Conservation (phyloP, 2,888 invertebrate species). For the Coenonympha arcania region DNA sequence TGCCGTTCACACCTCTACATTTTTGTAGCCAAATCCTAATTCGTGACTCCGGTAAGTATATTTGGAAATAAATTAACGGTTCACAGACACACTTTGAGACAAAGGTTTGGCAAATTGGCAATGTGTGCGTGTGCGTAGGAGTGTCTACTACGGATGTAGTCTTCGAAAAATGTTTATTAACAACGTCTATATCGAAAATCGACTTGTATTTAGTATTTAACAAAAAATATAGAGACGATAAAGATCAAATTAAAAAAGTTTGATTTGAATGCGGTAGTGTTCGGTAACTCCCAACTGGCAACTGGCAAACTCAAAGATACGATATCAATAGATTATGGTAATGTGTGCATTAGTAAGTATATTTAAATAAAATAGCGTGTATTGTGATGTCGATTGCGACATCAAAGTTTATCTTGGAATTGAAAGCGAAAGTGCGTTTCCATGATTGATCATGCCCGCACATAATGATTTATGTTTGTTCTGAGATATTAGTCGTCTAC, state of each 20-base stretch:
- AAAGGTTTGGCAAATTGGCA: background rate
- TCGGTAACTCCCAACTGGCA: no score
- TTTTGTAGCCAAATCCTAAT: slow-evolving; percentile 21
- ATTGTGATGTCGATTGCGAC: slow-evolving; percentile 3
- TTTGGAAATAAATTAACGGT: slow-evolving; percentile 15
- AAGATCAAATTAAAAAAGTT: no score
- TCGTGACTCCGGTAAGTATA: slow-evolving; percentile 14
- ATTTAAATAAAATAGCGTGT: no score
- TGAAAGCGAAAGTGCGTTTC: slow-evolving; percentile 21
- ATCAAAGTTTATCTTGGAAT: slow-evolving; percentile 6
- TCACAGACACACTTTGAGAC: slow-evolving; percentile 7
- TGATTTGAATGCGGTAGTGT: no score
- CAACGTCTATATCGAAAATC: background rate
- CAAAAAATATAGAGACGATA: no score
- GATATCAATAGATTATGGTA: no score
- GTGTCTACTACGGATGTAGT: background rate
- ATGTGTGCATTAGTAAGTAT: no score
- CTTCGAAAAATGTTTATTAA: background rate
- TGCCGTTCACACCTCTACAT: slow-evolving; percentile 19
- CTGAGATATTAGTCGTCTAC: slow-evolving; percentile 30
- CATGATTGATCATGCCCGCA: slow-evolving; percentile 24
- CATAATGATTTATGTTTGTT: slow-evolving; percentile 34
- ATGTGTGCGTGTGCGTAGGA: background rate
- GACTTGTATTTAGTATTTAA: no score
- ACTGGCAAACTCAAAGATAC: no score